Evolutionary conservation across 2,888 invertebrate genomes (phyloP).

Genomic region (Autographa gamma): DNA sequence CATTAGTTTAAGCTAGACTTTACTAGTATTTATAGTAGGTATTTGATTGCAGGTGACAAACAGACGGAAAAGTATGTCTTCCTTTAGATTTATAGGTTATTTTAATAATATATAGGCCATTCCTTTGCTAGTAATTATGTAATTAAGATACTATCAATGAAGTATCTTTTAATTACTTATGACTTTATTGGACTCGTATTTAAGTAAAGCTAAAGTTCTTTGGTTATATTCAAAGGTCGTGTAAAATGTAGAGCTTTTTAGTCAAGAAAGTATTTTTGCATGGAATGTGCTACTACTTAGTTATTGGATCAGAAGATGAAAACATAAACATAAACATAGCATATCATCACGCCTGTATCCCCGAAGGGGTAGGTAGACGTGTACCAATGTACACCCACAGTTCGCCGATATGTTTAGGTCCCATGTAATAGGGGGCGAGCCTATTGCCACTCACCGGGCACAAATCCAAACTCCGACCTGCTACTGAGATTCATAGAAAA

Average conservation of each 20-base stretch:
- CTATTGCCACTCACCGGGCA: too few species aligned
- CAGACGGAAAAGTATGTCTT: not conserved
- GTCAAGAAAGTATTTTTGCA: not conserved
- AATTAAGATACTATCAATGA: constrained; percentile 40
- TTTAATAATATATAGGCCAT: constrained; percentile 18
- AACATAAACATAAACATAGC: too few species aligned
- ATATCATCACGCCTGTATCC: too few species aligned
- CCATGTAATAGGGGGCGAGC: too few species aligned
- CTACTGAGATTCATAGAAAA: too few species aligned
- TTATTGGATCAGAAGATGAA: not conserved
- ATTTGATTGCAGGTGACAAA: constrained; percentile 1
- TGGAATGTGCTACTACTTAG: not conserved
- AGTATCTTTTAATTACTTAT: constrained; percentile 19
- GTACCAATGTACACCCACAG: too few species aligned
- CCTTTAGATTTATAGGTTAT: not conserved
- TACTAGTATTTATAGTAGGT: not conserved
- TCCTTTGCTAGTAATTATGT: constrained; percentile 26
- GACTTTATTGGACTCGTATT: not conserved
- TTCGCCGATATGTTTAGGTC: too few species aligned
- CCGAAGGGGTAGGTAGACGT: too few species aligned
- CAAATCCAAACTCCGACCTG: too few species aligned
- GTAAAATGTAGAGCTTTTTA: not conserved
- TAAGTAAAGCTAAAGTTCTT: not conserved
- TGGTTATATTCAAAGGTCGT: not conserved
- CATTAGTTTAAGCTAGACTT: too few species aligned